Conservation (phyloP, 2,797 vertebrate species). For the Gouania willdenowi region DNA sequence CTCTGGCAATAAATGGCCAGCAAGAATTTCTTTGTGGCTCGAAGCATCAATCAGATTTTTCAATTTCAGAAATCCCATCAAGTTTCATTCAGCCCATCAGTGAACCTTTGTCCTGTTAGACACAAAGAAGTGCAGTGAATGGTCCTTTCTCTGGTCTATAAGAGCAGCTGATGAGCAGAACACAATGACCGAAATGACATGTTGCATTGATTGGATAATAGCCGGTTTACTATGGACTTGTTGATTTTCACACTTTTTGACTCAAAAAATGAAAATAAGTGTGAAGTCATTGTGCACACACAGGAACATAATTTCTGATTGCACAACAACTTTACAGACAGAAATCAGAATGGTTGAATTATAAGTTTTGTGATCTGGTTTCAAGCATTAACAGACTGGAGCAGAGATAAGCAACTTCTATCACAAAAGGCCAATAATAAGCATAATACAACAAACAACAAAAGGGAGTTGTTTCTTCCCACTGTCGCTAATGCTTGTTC, state of each 20-base stretch:
- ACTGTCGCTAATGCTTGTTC: too few species aligned
- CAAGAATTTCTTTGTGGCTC: not conserved
- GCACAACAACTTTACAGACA: not conserved
- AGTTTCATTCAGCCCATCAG: conserved; percentile 22
- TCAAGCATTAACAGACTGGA: too few species aligned
- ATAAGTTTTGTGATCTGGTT: not conserved
- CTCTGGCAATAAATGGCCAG: not conserved
- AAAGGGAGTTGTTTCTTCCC: too few species aligned
- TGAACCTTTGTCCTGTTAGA: conserved; percentile 14
- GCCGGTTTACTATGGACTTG: conserved; percentile 15
- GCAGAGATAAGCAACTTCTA: too few species aligned
- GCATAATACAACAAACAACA: too few species aligned
- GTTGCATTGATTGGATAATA: conserved; percentile 27
- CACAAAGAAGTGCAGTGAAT: conserved; percentile 23
- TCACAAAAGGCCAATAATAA: too few species aligned
- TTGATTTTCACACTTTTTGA: conserved; percentile 1
- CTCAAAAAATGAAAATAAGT: not conserved
- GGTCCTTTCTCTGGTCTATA: conserved; percentile 20
- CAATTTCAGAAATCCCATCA: conserved; percentile 21
- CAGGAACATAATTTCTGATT: not conserved
- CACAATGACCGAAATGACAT: conserved; percentile 19
- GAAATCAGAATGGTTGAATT: not conserved
- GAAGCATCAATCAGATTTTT: conserved; percentile 29
- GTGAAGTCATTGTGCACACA: not conserved
- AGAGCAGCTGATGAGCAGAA: conserved; percentile 27